Evolutionary conservation across 2,888 invertebrate species (phyloP), one percentile per base, ranked within the genome.

Genomic region (Trichopoda pennipes): DNA sequence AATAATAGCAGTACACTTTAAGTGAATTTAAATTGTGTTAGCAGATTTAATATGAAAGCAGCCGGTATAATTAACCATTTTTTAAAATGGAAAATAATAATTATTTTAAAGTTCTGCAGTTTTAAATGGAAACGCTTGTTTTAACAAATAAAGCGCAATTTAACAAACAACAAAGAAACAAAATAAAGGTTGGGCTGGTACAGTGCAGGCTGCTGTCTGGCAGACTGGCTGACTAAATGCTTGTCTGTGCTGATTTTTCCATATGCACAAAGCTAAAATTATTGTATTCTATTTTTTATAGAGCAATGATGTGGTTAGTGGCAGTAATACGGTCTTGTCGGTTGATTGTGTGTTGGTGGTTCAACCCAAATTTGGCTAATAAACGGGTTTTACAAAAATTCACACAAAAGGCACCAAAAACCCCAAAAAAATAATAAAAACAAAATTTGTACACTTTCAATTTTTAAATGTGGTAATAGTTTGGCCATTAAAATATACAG

Each of bases 301-400:
- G 79, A 79, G 73, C 72, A 79, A 68, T 79, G 66, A 79, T 79
- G 79, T 79, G 79, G 79, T 79, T 79, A 79, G 81, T 78, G 68
- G 70, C 70, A 69, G 69, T 70, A 77, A 77, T 75, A 70, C 23
- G 76, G 76, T 61, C 53, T 76, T 69, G 60, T 73, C 42, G 72
- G 72, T 58, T 79, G 73, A 79, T 73, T 79, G 79, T 79, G 60
- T 76, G 81, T 72, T 81, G 81, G 78, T 75, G 81, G 81, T 82
- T 82, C 74, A 82, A 82, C 78, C 81, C 81, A 82, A 82, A 82
- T 82, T 82, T 82, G 79, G 81, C 74, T 82, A 82, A 82, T 82
- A 82, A 82, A 82, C 81, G 81, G 81, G 81, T 82, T 82, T 79
- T 78, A 60, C 78, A 82, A 82, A 82, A 82, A 82, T 82, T 82